Evolutionary conservation across 2,888 invertebrate genomes (phyloP).

Genomic region (Sicus ferrugineus): DNA sequence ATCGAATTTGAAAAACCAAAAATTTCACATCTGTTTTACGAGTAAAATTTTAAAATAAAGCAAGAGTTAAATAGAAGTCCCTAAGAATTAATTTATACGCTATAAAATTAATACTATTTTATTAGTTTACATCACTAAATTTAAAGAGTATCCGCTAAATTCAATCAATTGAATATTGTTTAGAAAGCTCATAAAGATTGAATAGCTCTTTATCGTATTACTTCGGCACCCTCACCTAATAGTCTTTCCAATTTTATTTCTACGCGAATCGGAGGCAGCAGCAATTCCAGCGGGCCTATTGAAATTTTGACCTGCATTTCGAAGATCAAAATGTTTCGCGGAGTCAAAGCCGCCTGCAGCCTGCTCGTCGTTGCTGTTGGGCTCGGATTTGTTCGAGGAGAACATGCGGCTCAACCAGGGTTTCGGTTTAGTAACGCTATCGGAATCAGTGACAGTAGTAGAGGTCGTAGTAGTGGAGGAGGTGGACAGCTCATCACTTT

Average conservation of each 20-base stretch:
- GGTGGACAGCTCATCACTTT: constrained; percentile 59
- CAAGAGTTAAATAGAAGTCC: no score
- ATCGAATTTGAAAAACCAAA: no score
- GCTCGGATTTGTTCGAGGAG: constrained; percentile 49
- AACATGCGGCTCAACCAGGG: constrained; percentile 65
- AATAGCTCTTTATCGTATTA: no score
- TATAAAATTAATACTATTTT: no score
- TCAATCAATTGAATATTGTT: no score
- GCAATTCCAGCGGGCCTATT: constrained; percentile 63
- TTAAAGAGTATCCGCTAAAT: no score
- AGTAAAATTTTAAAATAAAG: no score
- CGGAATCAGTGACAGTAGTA: constrained; percentile 53
- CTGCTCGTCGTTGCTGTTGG: constrained; percentile 42
- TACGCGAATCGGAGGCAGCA: constrained; percentile 58
- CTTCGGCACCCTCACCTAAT: constrained; percentile 65
- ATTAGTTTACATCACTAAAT: no score
- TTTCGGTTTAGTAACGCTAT: constrained; percentile 55
- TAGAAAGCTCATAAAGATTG: no score
- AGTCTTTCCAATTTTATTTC: constrained; percentile 63
- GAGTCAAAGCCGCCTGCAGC: constrained; percentile 49
- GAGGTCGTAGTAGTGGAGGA: constrained; percentile 54
- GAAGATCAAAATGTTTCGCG: constrained; percentile 62
- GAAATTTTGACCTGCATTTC: constrained; percentile 57
- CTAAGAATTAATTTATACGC: no score
- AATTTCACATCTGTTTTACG: no score